Conservation (phyloP, 1,140 invertebrate genomes). For the Harpegnathos saltator region DNA sequence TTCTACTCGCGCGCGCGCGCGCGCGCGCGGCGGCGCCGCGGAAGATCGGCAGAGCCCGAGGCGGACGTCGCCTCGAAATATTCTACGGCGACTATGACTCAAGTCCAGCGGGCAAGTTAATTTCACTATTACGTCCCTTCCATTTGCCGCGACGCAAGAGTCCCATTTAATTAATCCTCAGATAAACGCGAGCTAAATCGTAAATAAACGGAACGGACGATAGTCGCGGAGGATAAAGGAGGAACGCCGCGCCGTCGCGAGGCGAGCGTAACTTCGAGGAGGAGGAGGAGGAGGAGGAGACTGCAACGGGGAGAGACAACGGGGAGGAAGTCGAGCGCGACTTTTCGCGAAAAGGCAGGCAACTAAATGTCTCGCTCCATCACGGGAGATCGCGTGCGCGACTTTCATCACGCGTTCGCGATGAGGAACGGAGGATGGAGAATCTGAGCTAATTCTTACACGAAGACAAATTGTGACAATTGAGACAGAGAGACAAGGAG, state of each 20-base stretch:
- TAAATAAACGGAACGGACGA: conserved; percentile 33
- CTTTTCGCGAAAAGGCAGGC: background rate
- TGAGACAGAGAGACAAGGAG: background rate
- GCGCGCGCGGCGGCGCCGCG: background rate
- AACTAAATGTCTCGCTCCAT: background rate
- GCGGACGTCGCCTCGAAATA: conserved; percentile 58
- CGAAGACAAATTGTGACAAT: background rate
- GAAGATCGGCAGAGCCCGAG: conserved; percentile 54
- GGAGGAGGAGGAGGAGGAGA: too few species aligned
- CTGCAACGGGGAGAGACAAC: background rate
- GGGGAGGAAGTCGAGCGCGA: background rate
- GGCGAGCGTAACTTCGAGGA: background rate
- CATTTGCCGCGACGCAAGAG: conserved; percentile 32
- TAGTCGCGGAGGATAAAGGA: background rate
- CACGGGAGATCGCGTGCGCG: background rate
- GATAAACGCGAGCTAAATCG: conserved; percentile 37
- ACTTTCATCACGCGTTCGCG: conserved; percentile 24
- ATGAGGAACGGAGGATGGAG: conserved; percentile 28
- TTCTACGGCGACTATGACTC: conserved; percentile 47
- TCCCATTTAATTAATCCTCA: conserved; percentile 43
- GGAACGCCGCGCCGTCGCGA: background rate
- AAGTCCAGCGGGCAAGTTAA: conserved; percentile 12
- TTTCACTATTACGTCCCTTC: conserved; percentile 21
- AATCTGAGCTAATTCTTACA: conserved; percentile 29
- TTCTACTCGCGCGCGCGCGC: conserved; percentile 10